Evolutionary conservation across 1,140 invertebrate species (phyloP).

Genomic region (Hyles vespertilio): DNA sequence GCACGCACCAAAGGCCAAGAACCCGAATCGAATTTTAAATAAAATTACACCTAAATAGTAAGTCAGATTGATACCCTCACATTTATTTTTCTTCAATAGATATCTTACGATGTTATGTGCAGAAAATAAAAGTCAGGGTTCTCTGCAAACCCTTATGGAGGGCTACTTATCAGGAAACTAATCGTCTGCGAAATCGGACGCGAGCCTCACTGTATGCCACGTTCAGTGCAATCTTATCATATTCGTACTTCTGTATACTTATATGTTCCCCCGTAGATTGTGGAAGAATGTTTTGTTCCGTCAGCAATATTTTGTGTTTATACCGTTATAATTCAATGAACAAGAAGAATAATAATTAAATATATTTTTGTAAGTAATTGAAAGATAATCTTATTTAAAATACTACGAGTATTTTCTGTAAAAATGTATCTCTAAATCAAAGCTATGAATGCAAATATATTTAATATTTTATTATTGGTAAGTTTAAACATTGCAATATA

Average conservation of each 20-base stretch:
- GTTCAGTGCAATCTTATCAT: slow-evolving; percentile 4
- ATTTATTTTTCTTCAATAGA: too few relatives aligned
- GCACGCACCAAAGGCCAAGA: too few relatives aligned
- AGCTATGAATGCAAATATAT: background rate
- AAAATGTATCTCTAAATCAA: background rate
- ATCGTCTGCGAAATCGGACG: slow-evolving; percentile 38
- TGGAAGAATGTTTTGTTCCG: background rate
- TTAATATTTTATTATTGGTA: background rate
- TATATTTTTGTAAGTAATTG: background rate
- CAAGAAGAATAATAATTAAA: background rate
- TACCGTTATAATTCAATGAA: background rate
- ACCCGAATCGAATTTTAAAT: too few relatives aligned
- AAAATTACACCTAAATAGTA: too few relatives aligned
- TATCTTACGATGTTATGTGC: too few relatives aligned
- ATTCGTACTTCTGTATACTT: too few relatives aligned
- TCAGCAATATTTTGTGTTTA: background rate
- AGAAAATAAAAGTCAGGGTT: background rate
- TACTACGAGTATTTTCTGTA: background rate
- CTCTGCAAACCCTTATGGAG: background rate
- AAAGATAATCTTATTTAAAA: background rate
- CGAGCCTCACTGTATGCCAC: background rate
- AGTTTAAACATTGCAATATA: too few relatives aligned
- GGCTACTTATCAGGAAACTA: slow-evolving; percentile 40
- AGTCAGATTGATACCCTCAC: too few relatives aligned
- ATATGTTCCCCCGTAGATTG: too few relatives aligned